Conservation (phyloP, 2,888 invertebrate genomes). For the Eilema griseolum region DNA sequence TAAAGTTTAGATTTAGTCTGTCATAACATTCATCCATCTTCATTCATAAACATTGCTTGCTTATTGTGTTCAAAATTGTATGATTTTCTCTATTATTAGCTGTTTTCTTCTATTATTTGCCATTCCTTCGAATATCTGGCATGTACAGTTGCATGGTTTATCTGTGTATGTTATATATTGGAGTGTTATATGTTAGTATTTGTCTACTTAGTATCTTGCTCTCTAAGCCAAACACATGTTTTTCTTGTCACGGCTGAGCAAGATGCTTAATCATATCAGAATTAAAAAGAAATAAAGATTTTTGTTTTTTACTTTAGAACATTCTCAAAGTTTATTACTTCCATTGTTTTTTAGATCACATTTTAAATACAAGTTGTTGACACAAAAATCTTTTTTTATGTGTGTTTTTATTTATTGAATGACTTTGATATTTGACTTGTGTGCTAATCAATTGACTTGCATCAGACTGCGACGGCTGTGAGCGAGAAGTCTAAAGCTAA, state of each 20-base stretch:
- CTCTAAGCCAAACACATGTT: not conserved
- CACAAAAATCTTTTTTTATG: not conserved
- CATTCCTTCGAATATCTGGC: constrained; percentile 36
- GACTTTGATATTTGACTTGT: not conserved
- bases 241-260: not conserved
- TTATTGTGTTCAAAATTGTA: constrained; percentile 66
- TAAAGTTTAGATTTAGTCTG: constrained; percentile 13
- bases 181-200: constrained; percentile 4
- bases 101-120: constrained; percentile 63
- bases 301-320: not conserved
- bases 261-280: not conserved
- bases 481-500: constrained; percentile 73
- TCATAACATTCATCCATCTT: constrained; percentile 51
- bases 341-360: not conserved
- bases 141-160: constrained; percentile 58
- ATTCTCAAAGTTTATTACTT: not conserved
- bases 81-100: constrained; percentile 50
- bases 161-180: constrained; percentile 13
- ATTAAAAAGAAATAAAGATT: not conserved
- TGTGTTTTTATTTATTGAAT: not conserved
- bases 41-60: constrained; percentile 75
- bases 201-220: not conserved
- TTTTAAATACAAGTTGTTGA: too few species aligned
- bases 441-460: constrained; percentile 27
- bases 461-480: constrained; percentile 80